Base-by-base conservation (phyloP, 2,888 invertebrate genomes). In the Melanotus villosus region DNA sequence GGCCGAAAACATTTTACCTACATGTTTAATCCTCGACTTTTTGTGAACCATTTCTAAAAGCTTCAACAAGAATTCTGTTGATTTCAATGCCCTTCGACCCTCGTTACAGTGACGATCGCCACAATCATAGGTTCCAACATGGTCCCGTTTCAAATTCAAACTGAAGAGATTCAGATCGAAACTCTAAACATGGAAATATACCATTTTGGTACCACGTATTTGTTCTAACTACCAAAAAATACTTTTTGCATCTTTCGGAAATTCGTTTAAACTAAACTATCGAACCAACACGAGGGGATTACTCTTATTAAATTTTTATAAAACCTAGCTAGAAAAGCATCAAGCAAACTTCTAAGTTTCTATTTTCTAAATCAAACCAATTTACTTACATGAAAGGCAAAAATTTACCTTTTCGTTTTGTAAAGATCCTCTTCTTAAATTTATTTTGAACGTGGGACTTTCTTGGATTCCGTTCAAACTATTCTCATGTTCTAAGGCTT, bases 381-480 rank as follows among this genome's bases (percentile, higher is more conserved):
- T n/a, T n/a, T n/a, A n/a, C n/a, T n/a, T n/a, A n/a, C n/a, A n/a
- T n/a, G n/a, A n/a, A n/a, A n/a, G n/a, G n/a, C n/a, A 38, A n/a
- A 34, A 34, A 54, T 34, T 64, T 63, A 71, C 82, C 78, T 78
- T 78, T 12, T 84, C 83, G n/a, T 76, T 74, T 67, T 83, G 83
- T 62, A 82, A 71, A 0, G 82, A 82, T 12, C 81, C 79, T 60
- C 83, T 77, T 50, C 83, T 75, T 38, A 77, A 77, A 23, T 73
- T 68, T 34, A 65, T 58, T 64, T 63, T 75, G 52, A 62, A 57
- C 32, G 54, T 70, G 2, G 83, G 82, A 59, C 78, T 80, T 60
- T 84, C 84, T 65, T 83, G 83, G 54, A 84, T 83, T 10, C 81
- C 82, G 59, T 83, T 83, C 36, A 83, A 58, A 5, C 57, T 66